phyloP scores from a whole-genome alignment of 1,140 invertebrate species.

The Drosophila obscura region DNA sequence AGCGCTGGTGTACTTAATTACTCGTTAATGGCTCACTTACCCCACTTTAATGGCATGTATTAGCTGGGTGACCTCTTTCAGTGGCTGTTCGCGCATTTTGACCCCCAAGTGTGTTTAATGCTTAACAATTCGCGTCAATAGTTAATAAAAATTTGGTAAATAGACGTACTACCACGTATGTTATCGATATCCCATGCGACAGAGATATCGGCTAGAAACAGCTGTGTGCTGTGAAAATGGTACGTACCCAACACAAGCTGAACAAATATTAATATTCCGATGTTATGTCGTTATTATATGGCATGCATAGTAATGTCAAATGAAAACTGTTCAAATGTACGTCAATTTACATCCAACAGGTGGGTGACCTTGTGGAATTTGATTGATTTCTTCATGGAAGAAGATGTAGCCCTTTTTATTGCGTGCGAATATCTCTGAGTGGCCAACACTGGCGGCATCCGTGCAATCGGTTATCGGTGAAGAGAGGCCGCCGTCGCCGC shows the following conservation, averaged over 20 bases:
- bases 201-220: not conserved
- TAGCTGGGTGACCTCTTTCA: constrained; percentile 77
- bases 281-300: no score
- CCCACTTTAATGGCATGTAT: constrained; percentile 85
- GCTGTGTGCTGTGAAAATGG: not conserved
- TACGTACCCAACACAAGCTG: no score
- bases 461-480: no score
- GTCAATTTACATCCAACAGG: no score
- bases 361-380: no score
- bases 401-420: no score
- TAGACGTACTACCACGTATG: not conserved
- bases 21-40: constrained; percentile 58
- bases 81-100: constrained; percentile 62
- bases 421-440: not conserved
- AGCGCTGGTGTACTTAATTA: not conserved
- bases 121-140: constrained; percentile 13
- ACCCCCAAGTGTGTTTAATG: not conserved
- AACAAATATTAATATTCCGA: no score
- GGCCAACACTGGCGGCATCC: no score
- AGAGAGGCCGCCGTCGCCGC: no score
- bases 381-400: no score
- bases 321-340: no score
- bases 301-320: no score
- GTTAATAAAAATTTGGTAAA: constrained; percentile 9
- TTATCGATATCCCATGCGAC: constrained; percentile 47